phyloP scores from a whole-genome alignment of 2,113 vertebrate genomes.

The Nyctereutes procyonoides region DNA sequence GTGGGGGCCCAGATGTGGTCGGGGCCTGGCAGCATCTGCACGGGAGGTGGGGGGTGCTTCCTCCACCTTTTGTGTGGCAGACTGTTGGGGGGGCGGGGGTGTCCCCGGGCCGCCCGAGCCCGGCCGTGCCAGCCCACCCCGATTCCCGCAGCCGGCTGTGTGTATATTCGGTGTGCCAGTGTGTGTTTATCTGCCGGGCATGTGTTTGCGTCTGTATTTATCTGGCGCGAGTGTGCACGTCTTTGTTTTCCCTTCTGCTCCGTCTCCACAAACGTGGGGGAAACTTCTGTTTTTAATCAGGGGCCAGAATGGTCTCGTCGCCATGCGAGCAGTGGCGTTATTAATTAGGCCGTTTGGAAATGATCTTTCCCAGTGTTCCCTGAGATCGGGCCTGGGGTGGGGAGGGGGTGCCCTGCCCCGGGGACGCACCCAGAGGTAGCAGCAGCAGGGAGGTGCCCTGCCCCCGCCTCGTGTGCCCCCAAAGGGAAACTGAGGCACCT shows the following conservation, averaged over 20 bases:
- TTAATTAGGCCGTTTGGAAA: background rate
- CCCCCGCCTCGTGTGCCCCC: background rate
- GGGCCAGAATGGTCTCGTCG: slow-evolving; percentile 49
- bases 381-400: background rate
- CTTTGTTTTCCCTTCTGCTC: slow-evolving; percentile 79
- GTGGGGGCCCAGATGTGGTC: background rate
- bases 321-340: background rate
- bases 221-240: slow-evolving; percentile 43
- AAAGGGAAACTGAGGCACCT: background rate
- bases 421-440: background rate
- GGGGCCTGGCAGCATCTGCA: background rate
- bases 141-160: slow-evolving; percentile 12
- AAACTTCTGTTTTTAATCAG: slow-evolving; percentile 74
- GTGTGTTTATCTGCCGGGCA: slow-evolving; percentile 62
- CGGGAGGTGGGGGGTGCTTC: too few relatives aligned
- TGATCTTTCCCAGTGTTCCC: background rate
- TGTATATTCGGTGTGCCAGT: slow-evolving; percentile 15
- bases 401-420: background rate
- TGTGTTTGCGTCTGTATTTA: slow-evolving; percentile 72
- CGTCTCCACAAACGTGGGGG: slow-evolving; percentile 23
- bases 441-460: background rate
- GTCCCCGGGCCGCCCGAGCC: background rate
- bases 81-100: background rate
- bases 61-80: accelerated
- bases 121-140: background rate